Evolutionary conservation across 2,888 invertebrate species (phyloP), one percentile per base, ranked within the genome.

Genomic region (Macrosiphum euphorbiae): DNA sequence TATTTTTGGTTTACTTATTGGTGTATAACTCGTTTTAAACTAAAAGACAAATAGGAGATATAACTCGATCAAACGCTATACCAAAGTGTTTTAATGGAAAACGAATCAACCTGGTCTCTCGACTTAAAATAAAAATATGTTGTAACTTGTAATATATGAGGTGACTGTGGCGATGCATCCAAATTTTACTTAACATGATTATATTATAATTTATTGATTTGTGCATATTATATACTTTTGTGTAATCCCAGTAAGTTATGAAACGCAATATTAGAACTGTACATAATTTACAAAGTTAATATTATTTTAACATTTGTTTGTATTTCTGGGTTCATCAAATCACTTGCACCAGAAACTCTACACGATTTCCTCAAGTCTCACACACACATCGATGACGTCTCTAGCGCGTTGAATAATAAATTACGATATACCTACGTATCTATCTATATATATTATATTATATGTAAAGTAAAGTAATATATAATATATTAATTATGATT

Each of bases 401-500:
- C 4, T 35, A 78, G 20, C 20, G 78, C 8, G 8, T 8, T 78
- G 20, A 78, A 78, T 78, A 55, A 67, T 67, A 11, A 67, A 24
- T 35, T 35, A 35, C 20, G 47, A 86, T 44, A 47, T 16, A 8
- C 28, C 10, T 44, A 24, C 26, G 1, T 85, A 24, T 20, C 2
- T 58, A 7, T 52, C 52, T 44, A 89, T 58, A 88, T 35, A 24
- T 50, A 52, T 26, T 20, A 67, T 67, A 4, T n/a, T 67, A 35
- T 41, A 41, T 35, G 35, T 78, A 35, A 35, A 78, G 20, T 78
- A 35, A 78, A 78, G 20, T 78, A 78, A 78, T 78, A 35, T 78
- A 86, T 91, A 91, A 55, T 61, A 86, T 86, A 91, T 92, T 61
- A 87, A 92, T 92, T 61, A 86, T 13, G n/a, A 85, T 58, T 87